Evolutionary conservation across 2,888 invertebrate species (phyloP).

Genomic region (Tachina grossa): DNA sequence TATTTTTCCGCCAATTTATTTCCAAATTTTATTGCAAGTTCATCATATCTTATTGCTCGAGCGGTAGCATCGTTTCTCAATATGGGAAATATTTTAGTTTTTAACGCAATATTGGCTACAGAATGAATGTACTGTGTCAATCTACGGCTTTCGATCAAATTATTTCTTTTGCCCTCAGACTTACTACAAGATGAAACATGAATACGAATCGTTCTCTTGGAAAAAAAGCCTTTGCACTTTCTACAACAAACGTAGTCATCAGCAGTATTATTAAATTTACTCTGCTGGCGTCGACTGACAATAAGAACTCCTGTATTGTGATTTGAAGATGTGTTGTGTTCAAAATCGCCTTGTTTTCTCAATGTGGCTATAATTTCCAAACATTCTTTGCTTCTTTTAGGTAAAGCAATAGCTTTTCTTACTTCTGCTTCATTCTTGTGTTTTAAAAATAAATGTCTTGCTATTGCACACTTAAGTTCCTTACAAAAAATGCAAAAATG

Average conservation of each 20-base stretch:
- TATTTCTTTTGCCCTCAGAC: background rate
- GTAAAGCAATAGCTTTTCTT: no score
- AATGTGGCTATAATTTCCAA: constrained; percentile 10
- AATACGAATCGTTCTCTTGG: background rate
- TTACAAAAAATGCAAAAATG: background rate
- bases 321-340: constrained; percentile 6
- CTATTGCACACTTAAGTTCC: background rate
- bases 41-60: background rate
- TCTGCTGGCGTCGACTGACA: background rate
- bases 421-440: no score
- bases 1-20: background rate
- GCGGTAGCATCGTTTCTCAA: background rate
- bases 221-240: no score
- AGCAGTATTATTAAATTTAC: background rate
- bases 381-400: background rate
- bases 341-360: constrained; percentile 28
- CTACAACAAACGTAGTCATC: no score
- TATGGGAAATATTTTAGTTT: background rate
- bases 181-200: background rate
- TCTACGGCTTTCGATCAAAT: background rate
- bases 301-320: constrained; percentile 13
- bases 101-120: background rate
- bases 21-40: background rate
- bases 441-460: no score
- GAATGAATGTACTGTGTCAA: background rate